These are phyloP conservation scores for Rhegmatorhina hoffmannsi DNA, from an alignment of 2,113 vertebrate species.

Conservation along the genomic window DNA sequence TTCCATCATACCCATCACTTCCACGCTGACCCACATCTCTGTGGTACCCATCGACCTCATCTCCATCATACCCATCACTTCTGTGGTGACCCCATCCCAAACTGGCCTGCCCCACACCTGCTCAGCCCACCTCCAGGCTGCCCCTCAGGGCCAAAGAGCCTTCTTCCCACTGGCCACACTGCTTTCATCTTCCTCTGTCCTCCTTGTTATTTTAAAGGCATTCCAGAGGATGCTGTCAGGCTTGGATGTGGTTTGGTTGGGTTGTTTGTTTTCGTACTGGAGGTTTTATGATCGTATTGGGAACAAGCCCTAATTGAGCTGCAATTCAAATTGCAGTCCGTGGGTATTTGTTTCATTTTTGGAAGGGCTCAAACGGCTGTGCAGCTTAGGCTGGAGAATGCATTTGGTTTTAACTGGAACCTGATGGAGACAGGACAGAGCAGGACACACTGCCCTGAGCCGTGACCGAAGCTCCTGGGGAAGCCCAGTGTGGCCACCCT, in stretches of 20 bases:
- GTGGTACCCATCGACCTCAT: fast-evolving
- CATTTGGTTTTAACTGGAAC: constrained; percentile 60
- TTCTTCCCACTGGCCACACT: neutral
- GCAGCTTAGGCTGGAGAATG: constrained; percentile 31
- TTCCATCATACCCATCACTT: neutral
- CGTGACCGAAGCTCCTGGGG: neutral
- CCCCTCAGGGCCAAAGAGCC: neutral
- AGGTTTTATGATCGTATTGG: constrained; percentile 65
- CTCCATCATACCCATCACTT: neutral
- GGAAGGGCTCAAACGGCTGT: constrained; percentile 37
- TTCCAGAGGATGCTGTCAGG: constrained; percentile 61
- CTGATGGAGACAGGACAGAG: constrained; percentile 28
- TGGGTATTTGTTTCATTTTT: constrained; percentile 68
- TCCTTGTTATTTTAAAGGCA: constrained; percentile 63
- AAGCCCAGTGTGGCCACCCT: neutral
- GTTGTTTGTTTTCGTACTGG: constrained; percentile 68
- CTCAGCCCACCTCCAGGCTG: neutral
- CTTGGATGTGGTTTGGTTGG: constrained; percentile 68
- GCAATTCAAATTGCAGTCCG: constrained; percentile 56
- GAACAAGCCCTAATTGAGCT: constrained; percentile 70
- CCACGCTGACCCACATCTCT: neutral
- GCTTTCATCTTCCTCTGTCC: constrained; percentile 45
- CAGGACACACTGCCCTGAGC: neutral
- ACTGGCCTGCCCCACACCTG: neutral
- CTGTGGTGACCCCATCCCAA: fast-evolving